Evolutionary conservation across 2,113 vertebrate species (phyloP), one percentile per base, ranked within the genome.

Genomic region (Pteropus alecto): DNA sequence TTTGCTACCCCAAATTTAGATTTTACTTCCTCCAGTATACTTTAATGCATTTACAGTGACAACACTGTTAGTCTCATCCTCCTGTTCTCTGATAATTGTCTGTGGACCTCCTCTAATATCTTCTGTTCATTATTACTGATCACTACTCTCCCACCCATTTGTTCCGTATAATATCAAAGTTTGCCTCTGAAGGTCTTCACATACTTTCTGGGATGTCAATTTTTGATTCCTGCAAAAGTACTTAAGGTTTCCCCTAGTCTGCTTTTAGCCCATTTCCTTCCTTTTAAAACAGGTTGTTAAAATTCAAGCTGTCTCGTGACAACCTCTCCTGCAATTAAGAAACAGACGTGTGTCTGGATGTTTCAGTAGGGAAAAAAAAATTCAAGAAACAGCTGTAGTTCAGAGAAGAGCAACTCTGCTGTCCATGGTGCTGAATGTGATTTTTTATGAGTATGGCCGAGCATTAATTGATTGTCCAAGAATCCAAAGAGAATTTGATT

Each of bases 271-370:
- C 22, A 33, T 97, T 97, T 97, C 92, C 86, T 95, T 97, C 48
- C 88, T 97, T 97, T 91, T 97, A 94, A 26, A 77, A 60, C 46
- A 97, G 18, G 35, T 74, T 92, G 70, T 92, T 98, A 92, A 98
- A 97, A 98, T 97, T 97, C 87, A 97, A 87, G 98, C 86, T 96
- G 92, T 94, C 90, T 97, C 97, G 87, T 93, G 97, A 96, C 79
- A 97, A 86, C 93, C 30, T 73, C 90, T 98, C 96, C 88, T 97
- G 79, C 68, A 97, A 97, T 93, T 97, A 97, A 90, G 86, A 96
- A 78, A 95, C 98, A 96, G 71, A 97, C 51, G 26, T 97, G 85
- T 91, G 91, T 96, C 81, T 97, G 92, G 83, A 78, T 96, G 93
- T 90, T 93, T 98, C 90, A 94, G 67, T n/a, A 85, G 60, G 46